These are phyloP conservation scores for Glaucidium brasilianum DNA, from an alignment of 2,113 vertebrate genomes.

Conservation along the genomic window DNA sequence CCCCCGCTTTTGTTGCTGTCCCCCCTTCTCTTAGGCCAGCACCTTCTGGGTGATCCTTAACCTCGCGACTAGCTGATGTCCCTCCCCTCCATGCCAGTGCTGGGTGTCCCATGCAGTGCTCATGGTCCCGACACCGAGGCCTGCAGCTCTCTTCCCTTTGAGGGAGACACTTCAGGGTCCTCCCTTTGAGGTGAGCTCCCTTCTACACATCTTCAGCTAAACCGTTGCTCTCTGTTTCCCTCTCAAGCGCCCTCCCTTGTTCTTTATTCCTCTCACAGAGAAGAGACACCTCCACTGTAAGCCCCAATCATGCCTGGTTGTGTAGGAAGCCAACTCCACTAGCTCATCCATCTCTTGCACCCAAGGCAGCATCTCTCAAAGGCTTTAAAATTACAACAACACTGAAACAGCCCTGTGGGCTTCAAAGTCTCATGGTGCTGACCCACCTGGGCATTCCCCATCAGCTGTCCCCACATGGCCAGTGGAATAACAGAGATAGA, in stretches of 20 bases:
- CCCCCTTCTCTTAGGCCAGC: background rate
- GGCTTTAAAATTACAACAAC: background rate
- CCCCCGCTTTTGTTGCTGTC: constrained; percentile 19
- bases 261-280: background rate
- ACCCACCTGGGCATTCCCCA: background rate
- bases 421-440: background rate
- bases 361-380: background rate
- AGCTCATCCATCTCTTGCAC: background rate
- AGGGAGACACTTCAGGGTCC: background rate
- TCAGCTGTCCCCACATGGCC: background rate
- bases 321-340: background rate
- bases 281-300: background rate
- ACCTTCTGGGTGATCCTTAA: constrained; percentile 40
- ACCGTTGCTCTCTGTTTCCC: background rate
- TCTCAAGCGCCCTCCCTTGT: background rate
- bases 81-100: background rate
- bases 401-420: background rate
- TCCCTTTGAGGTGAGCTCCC: background rate
- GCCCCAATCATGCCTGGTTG: rapidly evolving
- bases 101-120: background rate
- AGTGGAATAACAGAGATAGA: background rate
- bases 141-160: background rate
- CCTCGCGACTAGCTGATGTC: background rate
- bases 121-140: background rate
- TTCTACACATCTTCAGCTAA: background rate